Conservation (phyloP, 2,113 vertebrate species). For the Parotia lawesii region DNA sequence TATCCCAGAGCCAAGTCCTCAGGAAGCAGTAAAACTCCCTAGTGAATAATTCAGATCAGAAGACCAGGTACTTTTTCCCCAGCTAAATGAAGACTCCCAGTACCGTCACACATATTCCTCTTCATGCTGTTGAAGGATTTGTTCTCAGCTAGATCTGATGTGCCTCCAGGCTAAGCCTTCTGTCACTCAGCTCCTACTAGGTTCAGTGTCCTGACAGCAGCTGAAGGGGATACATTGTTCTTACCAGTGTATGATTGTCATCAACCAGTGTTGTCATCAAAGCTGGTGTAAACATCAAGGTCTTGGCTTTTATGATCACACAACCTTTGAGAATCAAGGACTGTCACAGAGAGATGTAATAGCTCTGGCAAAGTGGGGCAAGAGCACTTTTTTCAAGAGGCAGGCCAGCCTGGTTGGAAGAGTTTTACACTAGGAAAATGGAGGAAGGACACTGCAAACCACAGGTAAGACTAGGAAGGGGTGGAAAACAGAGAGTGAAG, state of each 20-base stretch:
- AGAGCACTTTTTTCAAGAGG: neutral
- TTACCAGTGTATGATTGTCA: neutral
- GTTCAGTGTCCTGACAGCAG: neutral
- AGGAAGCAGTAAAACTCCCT: neutral
- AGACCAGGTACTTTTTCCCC: neutral
- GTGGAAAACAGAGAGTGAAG: neutral
- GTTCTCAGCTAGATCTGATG: neutral
- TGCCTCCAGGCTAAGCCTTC: neutral
- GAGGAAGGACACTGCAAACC: neutral
- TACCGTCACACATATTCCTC: neutral
- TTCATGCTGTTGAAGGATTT: neutral
- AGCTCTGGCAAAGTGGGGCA: neutral
- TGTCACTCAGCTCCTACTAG: neutral
- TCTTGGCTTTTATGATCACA: neutral
- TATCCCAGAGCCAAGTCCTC: neutral
- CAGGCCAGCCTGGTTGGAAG: neutral
- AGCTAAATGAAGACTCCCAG: neutral
- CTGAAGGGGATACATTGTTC: neutral
- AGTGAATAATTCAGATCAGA: neutral
- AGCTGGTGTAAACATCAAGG: neutral
- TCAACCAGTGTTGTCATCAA: neutral
- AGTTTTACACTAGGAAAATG: neutral
- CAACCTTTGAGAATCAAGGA: neutral
- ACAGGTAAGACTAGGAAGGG: neutral
- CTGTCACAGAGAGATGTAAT: neutral